Evolutionary conservation across 2,113 vertebrate species (phyloP).

Genomic region (Gobio gobio): DNA sequence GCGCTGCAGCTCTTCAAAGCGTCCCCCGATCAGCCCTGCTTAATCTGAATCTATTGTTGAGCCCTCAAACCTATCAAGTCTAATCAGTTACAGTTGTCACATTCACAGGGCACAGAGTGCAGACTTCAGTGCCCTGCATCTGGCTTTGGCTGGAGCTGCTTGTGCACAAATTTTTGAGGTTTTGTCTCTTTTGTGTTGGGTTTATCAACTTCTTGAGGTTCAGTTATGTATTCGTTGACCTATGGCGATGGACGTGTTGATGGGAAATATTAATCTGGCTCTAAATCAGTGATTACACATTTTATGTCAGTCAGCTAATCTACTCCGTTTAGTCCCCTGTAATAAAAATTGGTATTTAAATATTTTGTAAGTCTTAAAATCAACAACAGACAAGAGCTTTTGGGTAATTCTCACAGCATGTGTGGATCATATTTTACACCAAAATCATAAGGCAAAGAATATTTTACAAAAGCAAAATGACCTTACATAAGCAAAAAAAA

Average conservation of each 20-base stretch:
- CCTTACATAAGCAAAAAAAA: no score
- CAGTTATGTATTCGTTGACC: neutral
- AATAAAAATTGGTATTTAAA: neutral
- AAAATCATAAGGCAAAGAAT: neutral
- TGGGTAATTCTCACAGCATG: neutral
- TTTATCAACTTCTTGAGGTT: neutral
- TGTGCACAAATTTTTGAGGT: neutral
- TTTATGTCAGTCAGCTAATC: neutral
- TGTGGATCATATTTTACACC: neutral
- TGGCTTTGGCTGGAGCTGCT: conserved; percentile 11
- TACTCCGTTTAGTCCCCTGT: neutral
- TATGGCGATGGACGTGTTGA: neutral
- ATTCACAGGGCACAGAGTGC: conserved; percentile 36
- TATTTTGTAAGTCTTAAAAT: neutral
- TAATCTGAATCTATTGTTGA: conserved; percentile 55
- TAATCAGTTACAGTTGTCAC: conserved; percentile 57
- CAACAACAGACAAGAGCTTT: neutral
- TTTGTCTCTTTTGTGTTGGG: conserved; percentile 3
- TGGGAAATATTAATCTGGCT: conserved; percentile 6
- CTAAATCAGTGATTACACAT: neutral
- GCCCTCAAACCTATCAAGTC: conserved; percentile 49
- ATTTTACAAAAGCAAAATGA: neutral
- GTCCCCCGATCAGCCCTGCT: conserved; percentile 29
- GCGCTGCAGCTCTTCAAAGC: conserved; percentile 51
- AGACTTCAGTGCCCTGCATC: neutral